phyloP scores from a whole-genome alignment of 2,113 vertebrate species.

The Pollimyrus isidori region DNA sequence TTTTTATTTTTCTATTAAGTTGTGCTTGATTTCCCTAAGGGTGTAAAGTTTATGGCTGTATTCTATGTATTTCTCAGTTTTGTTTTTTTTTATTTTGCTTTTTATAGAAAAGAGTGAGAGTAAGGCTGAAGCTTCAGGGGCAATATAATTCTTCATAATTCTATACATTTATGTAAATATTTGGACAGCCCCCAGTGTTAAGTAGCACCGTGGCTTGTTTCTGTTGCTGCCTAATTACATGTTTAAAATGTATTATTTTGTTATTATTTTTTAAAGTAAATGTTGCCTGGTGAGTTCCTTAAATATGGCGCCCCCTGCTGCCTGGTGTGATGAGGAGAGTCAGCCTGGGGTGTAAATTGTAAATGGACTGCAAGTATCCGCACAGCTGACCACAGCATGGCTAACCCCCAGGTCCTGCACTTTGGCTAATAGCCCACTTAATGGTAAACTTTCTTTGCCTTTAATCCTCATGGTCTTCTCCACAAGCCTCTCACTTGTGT shows the following conservation, averaged over 20 bases:
- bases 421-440: not conserved
- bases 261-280: not conserved
- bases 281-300: not conserved
- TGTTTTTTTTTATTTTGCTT: not conserved
- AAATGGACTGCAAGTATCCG: not conserved
- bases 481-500: not conserved
- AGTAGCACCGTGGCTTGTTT: not conserved
- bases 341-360: not conserved
- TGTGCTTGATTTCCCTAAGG: conserved; percentile 10
- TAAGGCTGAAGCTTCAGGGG: not conserved
- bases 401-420: not conserved
- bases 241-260: not conserved
- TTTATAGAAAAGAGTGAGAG: not conserved
- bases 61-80: not conserved
- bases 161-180: not conserved
- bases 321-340: not conserved
- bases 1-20: conserved; percentile 2
- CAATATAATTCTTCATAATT: not conserved
- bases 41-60: not conserved
- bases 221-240: not conserved
- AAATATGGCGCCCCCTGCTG: not conserved
- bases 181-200: not conserved
- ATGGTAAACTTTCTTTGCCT: not conserved
- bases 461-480: not conserved
- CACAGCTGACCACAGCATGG: not conserved